Conservation (phyloP, 2,888 invertebrate genomes). For the Netelia inedita region DNA sequence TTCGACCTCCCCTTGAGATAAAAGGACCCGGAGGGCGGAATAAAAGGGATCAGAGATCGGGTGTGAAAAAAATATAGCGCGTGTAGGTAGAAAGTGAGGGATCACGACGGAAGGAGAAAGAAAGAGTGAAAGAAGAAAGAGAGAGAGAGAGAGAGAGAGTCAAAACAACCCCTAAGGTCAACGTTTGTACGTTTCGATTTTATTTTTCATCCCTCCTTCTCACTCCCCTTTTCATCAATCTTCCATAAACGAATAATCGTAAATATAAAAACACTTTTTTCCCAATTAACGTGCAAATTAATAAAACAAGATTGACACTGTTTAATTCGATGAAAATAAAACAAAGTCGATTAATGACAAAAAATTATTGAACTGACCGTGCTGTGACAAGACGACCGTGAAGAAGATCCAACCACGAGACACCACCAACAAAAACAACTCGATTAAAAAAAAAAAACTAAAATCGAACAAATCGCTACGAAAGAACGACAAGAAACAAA, state of each 20-base stretch:
- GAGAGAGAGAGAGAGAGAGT: conserved; percentile 12
- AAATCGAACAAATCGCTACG: not conserved
- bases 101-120: conserved; percentile 39
- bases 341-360: not conserved
- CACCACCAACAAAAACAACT: not conserved
- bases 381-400: not conserved
- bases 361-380: not conserved
- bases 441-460: not conserved
- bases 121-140: conserved; percentile 4
- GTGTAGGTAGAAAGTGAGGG: conserved; percentile 24
- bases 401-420: not conserved
- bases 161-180: conserved; percentile 19
- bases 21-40: conserved; percentile 8
- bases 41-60: not conserved
- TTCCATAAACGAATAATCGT: too few species aligned
- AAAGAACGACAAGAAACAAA: not conserved
- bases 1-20: conserved; percentile 9
- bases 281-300: conserved; percentile 15
- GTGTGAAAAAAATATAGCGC: conserved; percentile 8
- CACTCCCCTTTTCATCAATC: not conserved
- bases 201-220: conserved; percentile 24
- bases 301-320: not conserved
- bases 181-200: conserved; percentile 50
- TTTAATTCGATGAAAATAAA: not conserved
- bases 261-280: not conserved